Percentiles rank a stretch among this genome's conserved stretches.
Evolutionary conservation across 2,113 vertebrate species (phyloP).

Genomic region (Amphilophus citrinellus): DNA sequence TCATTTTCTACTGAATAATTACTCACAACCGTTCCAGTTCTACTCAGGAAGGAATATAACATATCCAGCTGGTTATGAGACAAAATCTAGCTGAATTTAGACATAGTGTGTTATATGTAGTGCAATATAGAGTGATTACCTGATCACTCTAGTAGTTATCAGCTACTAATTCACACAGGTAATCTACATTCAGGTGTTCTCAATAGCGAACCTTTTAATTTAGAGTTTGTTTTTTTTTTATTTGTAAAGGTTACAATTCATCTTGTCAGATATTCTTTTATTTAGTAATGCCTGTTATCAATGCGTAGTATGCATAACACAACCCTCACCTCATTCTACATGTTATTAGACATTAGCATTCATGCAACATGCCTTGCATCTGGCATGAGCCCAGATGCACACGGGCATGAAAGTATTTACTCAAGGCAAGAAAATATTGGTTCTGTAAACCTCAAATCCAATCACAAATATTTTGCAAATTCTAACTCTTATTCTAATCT

Average conservation of each 20-base stretch:
- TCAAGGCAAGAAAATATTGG: conserved; percentile 25
- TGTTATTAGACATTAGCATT: conserved; percentile 26
- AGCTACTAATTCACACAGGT: neutral
- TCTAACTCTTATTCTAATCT: conserved; percentile 1
- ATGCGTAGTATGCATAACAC: neutral
- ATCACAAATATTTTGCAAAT: neutral
- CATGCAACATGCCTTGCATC: neutral
- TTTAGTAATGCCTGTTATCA: neutral
- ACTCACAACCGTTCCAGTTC: conserved; percentile 23
- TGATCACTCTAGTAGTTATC: neutral
- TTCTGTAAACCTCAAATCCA: neutral
- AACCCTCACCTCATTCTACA: neutral
- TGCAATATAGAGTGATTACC: conserved; percentile 15
- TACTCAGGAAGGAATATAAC: conserved; percentile 14
- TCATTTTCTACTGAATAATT: conserved; percentile 45
- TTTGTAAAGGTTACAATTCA: neutral
- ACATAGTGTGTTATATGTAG: neutral
- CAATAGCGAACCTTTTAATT: neutral
- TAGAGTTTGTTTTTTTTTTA: neutral
- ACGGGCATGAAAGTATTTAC: conserved; percentile 1
- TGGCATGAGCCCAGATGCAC: neutral
- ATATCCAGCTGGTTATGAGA: conserved; percentile 25
- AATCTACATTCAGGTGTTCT: neutral
- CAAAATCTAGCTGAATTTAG: conserved; percentile 30
- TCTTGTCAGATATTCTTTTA: neutral